phyloP scores from a whole-genome alignment of 1,140 invertebrate genomes.

The Anthonomus grandis region DNA sequence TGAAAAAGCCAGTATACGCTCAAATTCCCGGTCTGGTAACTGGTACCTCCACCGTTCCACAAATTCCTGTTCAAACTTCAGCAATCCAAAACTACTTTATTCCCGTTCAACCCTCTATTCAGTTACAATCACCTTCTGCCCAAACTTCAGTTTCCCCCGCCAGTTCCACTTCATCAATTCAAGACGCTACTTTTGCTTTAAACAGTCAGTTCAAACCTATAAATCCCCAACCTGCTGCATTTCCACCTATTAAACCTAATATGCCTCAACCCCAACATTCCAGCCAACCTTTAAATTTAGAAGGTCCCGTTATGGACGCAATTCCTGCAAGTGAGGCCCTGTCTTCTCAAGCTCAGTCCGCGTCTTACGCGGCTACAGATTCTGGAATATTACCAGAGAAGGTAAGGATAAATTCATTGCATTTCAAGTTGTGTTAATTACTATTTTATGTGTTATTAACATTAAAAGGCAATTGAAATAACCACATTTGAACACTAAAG shows the following conservation, averaged over 20 bases:
- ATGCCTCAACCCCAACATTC: conserved; percentile 21
- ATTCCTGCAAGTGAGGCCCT: conserved; percentile 30
- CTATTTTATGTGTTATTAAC: too few species aligned
- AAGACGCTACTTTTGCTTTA: conserved; percentile 17
- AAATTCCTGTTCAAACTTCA: neutral
- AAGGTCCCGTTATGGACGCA: conserved; percentile 34
- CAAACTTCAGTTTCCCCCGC: conserved; percentile 28
- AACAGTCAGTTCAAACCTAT: conserved; percentile 33
- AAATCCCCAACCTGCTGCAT: conserved; percentile 26
- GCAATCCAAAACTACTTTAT: too few species aligned
- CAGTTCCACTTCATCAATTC: conserved; percentile 27
- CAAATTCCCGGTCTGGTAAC: conserved; percentile 45
- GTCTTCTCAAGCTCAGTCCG: neutral
- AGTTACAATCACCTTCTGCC: conserved; percentile 16
- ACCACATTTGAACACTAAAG: too few species aligned
- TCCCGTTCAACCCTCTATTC: conserved; percentile 5
- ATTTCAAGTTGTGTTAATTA: too few species aligned
- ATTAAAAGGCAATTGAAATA: too few species aligned
- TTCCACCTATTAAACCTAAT: conserved; percentile 15
- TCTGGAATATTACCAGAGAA: too few species aligned
- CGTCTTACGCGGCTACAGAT: neutral
- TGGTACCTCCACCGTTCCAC: conserved; percentile 1
- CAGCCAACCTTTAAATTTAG: conserved; percentile 1
- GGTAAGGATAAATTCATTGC: too few species aligned
- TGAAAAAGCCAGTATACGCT: conserved; percentile 47